phyloP scores from a whole-genome alignment of 2,888 invertebrate genomes.

The Machimus atricapillus region DNA sequence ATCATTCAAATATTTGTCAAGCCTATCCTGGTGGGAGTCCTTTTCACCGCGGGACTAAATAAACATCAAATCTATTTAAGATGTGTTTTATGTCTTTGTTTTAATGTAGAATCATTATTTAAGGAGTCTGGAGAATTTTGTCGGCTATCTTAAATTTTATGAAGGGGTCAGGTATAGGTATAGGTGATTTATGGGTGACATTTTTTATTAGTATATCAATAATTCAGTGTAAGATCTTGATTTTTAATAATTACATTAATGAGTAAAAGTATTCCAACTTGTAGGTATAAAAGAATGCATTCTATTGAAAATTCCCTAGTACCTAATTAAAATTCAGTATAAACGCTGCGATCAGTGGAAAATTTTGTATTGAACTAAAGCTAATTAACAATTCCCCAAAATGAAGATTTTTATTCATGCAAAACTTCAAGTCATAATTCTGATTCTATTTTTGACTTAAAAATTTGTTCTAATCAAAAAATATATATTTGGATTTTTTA shows the following conservation, averaged over 20 bases:
- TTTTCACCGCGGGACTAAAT: background rate
- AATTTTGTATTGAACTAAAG: too few relatives aligned
- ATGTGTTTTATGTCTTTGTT: constrained; percentile 2
- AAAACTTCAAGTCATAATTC: too few relatives aligned
- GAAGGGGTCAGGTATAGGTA: background rate
- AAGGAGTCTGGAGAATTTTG: background rate
- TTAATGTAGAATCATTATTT: background rate
- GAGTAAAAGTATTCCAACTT: background rate
- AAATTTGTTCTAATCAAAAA: too few relatives aligned
- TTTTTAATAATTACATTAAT: background rate
- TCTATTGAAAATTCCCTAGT: background rate
- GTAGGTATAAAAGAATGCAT: background rate
- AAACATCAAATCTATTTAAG: background rate
- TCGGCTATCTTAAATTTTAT: background rate
- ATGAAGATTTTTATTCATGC: too few relatives aligned
- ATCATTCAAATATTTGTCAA: constrained; percentile 8
- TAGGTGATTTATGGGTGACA: background rate
- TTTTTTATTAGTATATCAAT: background rate
- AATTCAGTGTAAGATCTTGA: background rate
- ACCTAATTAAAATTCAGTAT: too few relatives aligned
- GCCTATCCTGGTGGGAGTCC: background rate
- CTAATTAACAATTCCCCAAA: too few relatives aligned
- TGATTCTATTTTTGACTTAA: too few relatives aligned
- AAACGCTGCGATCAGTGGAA: too few relatives aligned
- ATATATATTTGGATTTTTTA: too few relatives aligned